Evolutionary conservation across 2,797 vertebrate genomes (phyloP), one percentile per base, ranked within the genome.

Genomic region (Spinus pinus): DNA sequence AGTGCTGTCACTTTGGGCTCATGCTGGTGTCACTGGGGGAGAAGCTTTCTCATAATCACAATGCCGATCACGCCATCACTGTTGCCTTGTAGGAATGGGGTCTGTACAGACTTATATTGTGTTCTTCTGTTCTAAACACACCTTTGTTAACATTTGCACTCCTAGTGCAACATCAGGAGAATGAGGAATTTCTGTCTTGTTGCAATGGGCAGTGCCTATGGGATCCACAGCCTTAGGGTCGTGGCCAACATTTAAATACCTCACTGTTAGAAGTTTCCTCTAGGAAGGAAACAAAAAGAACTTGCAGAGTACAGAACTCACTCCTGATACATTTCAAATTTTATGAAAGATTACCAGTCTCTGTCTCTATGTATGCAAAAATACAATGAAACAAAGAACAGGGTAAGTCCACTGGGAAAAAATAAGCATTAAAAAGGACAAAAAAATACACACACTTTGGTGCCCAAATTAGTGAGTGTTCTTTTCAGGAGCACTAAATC

Each of bases 181-280:
- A 88, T 24, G 53, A 86, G 49, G 44, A 86, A 80, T 7, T 67
- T 31, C 21, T 47, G 12, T 9, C 79, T 35, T 81, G n/a, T 39
- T 39, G 14, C 7, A 53, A 15, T 0, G 4, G n/a, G 7, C 37
- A 80, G 18, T 31, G 16, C 6, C 24, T 2, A 0, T 10, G 14
- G 25, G 25, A 21, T 67, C 14, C 42, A 60, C 12, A 82, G 27
- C 10, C 15, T 35, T 39, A 46, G 14, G 8, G 20, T 1, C 4
- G 3, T 18, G 28, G 35, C 12, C 5, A 71, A 24, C 9, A 14
- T 69, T n/a, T 72, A 49, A 93, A 73, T 22, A 54, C 12, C 14
- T 74, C 2, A 1, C 46, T 64, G n/a, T 51, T 19, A 56, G 33
- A 75, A 15, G 15, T 44, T 51, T 72, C 7, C 9, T 49, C 37